Percentiles rank a stretch among this genome's conserved stretches.
phyloP scores from a whole-genome alignment of 2,888 invertebrate genomes.

The Rhamphomyia laevipes region DNA sequence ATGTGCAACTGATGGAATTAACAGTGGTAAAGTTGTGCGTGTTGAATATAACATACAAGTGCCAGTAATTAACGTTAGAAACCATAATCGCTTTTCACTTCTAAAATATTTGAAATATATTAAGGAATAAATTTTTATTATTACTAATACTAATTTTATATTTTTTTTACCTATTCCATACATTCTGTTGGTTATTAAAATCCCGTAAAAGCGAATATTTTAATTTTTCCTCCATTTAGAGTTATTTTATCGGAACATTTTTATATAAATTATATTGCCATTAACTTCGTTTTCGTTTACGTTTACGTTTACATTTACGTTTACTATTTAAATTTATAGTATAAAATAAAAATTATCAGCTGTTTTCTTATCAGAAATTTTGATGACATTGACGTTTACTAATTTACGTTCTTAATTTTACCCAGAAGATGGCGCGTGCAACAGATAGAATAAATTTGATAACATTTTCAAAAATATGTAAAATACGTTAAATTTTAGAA shows the following conservation, averaged over 20 bases:
- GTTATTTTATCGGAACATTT: background rate
- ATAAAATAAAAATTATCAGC: background rate
- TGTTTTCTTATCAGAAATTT: background rate
- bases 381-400: no score
- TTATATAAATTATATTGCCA: background rate
- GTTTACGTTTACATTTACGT: no score
- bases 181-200: slow-evolving; percentile 33
- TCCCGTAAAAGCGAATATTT: slow-evolving; percentile 37
- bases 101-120: no score
- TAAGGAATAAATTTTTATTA: background rate
- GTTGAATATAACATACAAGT: slow-evolving; percentile 54
- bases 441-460: no score
- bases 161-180: slow-evolving; percentile 36
- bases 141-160: background rate
- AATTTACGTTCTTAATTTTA: no score
- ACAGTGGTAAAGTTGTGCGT: slow-evolving; percentile 53
- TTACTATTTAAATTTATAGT: no score
- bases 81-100: slow-evolving; percentile 46
- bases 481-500: no score
- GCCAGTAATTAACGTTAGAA: slow-evolving; percentile 46
- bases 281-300: no score
- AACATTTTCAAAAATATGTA: no score
- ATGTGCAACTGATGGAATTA: slow-evolving; percentile 48
- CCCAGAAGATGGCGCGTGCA: no score
- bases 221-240: slow-evolving; percentile 31